Base-by-base conservation (phyloP, 2,113 vertebrate genomes). In the Sitta europaea region DNA sequence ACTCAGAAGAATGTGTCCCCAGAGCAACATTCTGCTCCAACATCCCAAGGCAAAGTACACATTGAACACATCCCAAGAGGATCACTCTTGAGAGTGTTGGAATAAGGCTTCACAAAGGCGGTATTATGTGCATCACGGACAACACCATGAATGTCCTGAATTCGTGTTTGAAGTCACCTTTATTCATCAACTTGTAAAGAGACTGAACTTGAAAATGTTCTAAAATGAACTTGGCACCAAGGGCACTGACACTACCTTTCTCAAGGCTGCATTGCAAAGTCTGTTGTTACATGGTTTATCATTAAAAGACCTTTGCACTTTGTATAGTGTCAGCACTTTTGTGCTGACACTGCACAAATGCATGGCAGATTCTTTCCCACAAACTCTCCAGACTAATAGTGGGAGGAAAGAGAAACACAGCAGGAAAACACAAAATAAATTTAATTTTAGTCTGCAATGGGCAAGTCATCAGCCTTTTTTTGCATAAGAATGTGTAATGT, bases 251-350 rank as follows among this genome's bases (percentile, higher is more conserved):
- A 11, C 6, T 4, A 19, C 33, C 6, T 0, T 27, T 76, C 50
- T 82, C 42, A 61, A 76, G 88, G 62, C 54, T 62, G 23, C 25
- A 45, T 65, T 92, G 45, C 4, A 0, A 87, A 55, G n/a, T 94
- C 36, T 71, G 48, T 74, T 5, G 2, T 88, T 81, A 48, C 40
- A 16, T n/a, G 80, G 89, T 92, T 95, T 83, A 38, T n/a, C 42
- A 68, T 90, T 91, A 77, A 95, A 91, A 90, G 85, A 93, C 82
- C 92, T 95, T 96, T 95, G 94, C 18, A 54, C 73, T 77, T n/a
- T n/a, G n/a, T n/a, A n/a, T n/a, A n/a, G n/a, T n/a, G n/a, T n/a
- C n/a, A n/a, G n/a, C n/a, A n/a, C n/a, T n/a, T n/a, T n/a, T n/a
- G n/a, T 85, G 78, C 85, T 94, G 92, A 88, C 47, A 14, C 45